These are phyloP conservation scores for Melieria picta DNA, from an alignment of 2,888 invertebrate genomes.

Conservation along the genomic window DNA sequence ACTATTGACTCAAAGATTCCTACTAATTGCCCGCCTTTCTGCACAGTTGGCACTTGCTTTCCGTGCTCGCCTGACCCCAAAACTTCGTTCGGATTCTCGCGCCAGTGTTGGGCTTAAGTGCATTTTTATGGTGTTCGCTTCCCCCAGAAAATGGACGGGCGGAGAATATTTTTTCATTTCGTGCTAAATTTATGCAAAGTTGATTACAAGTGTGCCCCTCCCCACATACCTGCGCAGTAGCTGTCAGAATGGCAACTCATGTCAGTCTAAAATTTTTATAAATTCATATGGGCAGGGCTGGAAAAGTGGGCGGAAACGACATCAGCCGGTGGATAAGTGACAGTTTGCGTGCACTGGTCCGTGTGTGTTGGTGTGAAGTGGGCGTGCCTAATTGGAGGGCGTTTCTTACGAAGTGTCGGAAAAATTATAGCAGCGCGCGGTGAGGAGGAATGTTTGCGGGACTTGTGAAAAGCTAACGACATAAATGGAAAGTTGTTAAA, in stretches of 20 bases:
- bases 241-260: conserved; percentile 25
- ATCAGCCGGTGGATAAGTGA: conserved; percentile 15
- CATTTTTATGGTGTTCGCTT: conserved; percentile 1
- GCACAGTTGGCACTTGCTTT: too few species aligned
- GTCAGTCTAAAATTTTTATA: conserved; percentile 15
- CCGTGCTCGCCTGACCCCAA: too few species aligned
- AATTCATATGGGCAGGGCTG: conserved; percentile 17
- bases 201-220: conserved; percentile 14
- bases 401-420: too few species aligned
- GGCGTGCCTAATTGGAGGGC: conserved; percentile 9
- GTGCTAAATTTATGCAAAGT: conserved; percentile 21
- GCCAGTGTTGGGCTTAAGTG: conserved; percentile 13
- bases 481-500: too few species aligned
- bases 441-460: too few species aligned
- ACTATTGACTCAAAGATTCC: too few species aligned
- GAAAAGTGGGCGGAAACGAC: conserved; percentile 4
- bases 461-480: too few species aligned
- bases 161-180: conserved; percentile 1
- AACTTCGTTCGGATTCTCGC: too few species aligned
- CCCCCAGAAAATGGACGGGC: conserved; percentile 10
- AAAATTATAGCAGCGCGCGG: too few species aligned
- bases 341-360: conserved; percentile 28
- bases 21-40: too few species aligned
- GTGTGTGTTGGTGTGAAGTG: conserved; percentile 26
- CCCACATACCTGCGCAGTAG: background rate